Percentiles rank a stretch among this genome's conserved stretches.
These are phyloP conservation scores for Holacanthella duospinosa DNA, from an alignment of 2,888 invertebrate genomes.

Conservation along the genomic window DNA sequence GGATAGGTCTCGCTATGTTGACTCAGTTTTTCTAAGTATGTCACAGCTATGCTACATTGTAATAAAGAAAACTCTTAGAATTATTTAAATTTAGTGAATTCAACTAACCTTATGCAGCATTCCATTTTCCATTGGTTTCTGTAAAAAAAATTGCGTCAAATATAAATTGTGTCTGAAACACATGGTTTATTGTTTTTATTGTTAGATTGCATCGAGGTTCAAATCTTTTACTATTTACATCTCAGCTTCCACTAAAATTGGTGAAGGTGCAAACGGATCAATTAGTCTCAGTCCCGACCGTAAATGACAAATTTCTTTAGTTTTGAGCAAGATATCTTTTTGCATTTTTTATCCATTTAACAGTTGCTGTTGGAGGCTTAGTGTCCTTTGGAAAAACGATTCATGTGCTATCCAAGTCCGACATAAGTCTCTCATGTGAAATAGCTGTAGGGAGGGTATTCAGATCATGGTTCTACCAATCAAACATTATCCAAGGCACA, in stretches of 20 bases:
- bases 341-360: too few species aligned
- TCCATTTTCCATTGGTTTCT: too few species aligned
- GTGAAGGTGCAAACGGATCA: constrained; percentile 43
- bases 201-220: not conserved
- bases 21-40: too few species aligned
- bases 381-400: not conserved
- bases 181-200: not conserved
- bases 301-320: too few species aligned
- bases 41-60: too few species aligned
- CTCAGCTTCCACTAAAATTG: constrained; percentile 43
- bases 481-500: not conserved
- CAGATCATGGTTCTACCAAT: not conserved
- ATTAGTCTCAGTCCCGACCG: constrained; percentile 37
- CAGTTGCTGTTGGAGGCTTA: not conserved
- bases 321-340: too few species aligned
- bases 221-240: constrained; percentile 39
- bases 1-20: too few species aligned
- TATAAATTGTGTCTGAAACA: too few species aligned
- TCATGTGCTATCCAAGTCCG: not conserved
- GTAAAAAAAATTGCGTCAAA: too few species aligned
- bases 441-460: not conserved
- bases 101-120: too few species aligned
- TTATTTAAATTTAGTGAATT: too few species aligned
- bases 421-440: not conserved
- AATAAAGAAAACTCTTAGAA: too few species aligned